These are phyloP conservation scores for Agrypnia vestita DNA, from an alignment of 1,140 invertebrate genomes.

Conservation along the genomic window DNA sequence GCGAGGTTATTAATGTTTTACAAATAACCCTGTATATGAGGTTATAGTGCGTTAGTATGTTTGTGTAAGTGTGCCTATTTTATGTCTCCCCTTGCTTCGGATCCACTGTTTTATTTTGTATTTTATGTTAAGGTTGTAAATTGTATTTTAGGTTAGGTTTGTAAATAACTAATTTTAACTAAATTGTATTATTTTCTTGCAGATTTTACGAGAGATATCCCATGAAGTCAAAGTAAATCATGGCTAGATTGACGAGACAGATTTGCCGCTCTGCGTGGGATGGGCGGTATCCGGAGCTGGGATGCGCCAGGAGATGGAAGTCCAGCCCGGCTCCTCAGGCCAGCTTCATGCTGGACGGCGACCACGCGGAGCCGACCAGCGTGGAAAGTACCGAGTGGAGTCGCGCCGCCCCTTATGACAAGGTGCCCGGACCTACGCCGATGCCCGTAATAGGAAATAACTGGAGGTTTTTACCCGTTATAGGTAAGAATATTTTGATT, in stretches of 20 bases:
- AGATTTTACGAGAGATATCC: background rate
- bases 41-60: too few relatives aligned
- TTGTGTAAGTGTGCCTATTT: too few relatives aligned
- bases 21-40: too few relatives aligned
- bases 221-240: background rate
- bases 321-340: conserved; percentile 26
- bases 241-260: background rate
- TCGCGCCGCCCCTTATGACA: conserved; percentile 66
- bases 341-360: conserved; percentile 22
- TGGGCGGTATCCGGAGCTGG: background rate
- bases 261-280: background rate
- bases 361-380: background rate
- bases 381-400: conserved; percentile 56
- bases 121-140: too few relatives aligned
- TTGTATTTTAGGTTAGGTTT: too few relatives aligned
- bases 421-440: conserved; percentile 85
- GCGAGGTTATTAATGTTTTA: too few relatives aligned
- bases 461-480: conserved; percentile 82
- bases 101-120: too few relatives aligned
- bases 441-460: conserved; percentile 85
- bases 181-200: conserved; percentile 7
- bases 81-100: too few relatives aligned
- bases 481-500: conserved; percentile 64
- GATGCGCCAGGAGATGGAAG: conserved; percentile 1
- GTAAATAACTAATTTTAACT: too few relatives aligned